Conservation (phyloP, 92 coral and sea anemone species). For the Epizoanthus rinbou region DNA sequence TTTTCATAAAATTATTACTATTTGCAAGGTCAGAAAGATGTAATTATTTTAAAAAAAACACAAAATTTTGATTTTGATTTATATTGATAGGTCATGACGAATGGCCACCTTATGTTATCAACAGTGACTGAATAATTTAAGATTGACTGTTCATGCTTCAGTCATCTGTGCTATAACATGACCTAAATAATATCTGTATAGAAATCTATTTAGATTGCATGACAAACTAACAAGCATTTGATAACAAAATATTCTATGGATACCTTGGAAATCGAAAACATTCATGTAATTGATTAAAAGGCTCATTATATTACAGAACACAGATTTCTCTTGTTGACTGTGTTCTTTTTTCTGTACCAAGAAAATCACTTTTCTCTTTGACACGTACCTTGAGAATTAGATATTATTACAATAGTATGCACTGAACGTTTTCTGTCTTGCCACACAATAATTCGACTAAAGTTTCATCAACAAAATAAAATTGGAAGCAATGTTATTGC, state of each 20-base stretch:
- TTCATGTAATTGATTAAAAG: neutral
- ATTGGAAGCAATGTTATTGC: neutral
- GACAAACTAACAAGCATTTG: neutral
- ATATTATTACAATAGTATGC: neutral
- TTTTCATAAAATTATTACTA: too few species aligned
- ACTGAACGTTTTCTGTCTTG: neutral
- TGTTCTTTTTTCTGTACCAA: neutral
- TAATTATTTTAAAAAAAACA: neutral
- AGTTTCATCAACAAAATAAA: neutral
- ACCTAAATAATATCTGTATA: neutral
- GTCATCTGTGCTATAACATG: neutral
- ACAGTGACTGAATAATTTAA: neutral
- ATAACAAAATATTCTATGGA: neutral
- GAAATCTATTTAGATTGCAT: neutral
- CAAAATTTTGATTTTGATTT: neutral
- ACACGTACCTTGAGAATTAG: neutral
- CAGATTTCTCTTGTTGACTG: neutral
- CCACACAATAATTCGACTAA: neutral
- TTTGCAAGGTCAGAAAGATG: too few species aligned
- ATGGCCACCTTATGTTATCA: neutral
- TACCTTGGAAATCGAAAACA: neutral
- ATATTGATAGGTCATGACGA: neutral
- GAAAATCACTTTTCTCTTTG: neutral
- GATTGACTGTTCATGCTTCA: neutral
- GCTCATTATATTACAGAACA: neutral